Evolutionary conservation across 2,113 vertebrate genomes (phyloP), one percentile per base, ranked within the genome.

Genomic region (Eurypyga helias): DNA sequence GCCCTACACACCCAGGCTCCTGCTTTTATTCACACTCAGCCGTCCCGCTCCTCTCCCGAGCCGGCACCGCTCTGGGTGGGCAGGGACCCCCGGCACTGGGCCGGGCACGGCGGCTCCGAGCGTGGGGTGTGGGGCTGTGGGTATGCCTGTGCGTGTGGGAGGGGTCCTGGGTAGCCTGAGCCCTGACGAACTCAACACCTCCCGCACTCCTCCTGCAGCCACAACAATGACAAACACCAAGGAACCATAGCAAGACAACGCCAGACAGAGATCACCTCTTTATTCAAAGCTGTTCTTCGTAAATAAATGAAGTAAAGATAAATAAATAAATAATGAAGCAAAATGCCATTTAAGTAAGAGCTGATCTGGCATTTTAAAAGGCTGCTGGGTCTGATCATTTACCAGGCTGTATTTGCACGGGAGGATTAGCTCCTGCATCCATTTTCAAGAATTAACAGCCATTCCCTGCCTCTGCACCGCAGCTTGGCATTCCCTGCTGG

Each of bases 371-470:
- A 69, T 96, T 93, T 93, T 93, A 69, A 82, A 88, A 93, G 26
- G 60, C 86, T 87, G 58, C 62, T 62, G 73, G 33, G 82, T 75
- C 79, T 0, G 23, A 82, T 80, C 38, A 17, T 97, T 82, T 96
- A 72, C 57, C 46, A 49, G 80, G 52, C 57, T 95, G 60, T 65
- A 58, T 95, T 96, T 97, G 92, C 89, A 87, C 64, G 36, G 73
- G 43, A 94, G 94, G 93, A 96, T 97, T 97, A 96, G 71, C 38
- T 69, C 0, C 1, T 10, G 13, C 93, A 94, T 97, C 96, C 95
- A 96, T 97, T 95, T 97, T 88, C 12, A 15, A 87, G 97, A 94
- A 97, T 97, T 97, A 97, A 93, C 82, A 91, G 41, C 23, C 78
- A 36, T 87, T 90, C 87, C 73, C 70, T 84, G 55, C 69, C 3